These are phyloP conservation scores for Chydorus sphaericus DNA, from an alignment of 2,888 invertebrate species.

Conservation along the genomic window DNA sequence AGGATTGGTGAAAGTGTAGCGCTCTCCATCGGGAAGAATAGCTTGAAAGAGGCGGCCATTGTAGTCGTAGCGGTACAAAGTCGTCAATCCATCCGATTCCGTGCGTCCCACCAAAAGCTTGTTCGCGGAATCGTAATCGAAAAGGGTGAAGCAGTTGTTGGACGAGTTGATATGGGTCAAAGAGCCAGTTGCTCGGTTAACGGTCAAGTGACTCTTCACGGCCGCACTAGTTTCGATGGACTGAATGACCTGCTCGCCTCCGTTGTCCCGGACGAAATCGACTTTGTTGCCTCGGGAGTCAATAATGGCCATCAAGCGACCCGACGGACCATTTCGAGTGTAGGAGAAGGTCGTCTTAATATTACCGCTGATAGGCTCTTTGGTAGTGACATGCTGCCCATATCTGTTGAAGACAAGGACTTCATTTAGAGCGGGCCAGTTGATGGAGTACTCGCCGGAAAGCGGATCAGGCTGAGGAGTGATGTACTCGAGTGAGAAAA, in stretches of 20 bases:
- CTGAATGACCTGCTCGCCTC: constrained; percentile 19
- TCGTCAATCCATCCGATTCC: constrained; percentile 37
- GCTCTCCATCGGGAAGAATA: constrained; percentile 81
- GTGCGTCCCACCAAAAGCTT: constrained; percentile 47
- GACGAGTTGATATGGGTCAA: constrained; percentile 71
- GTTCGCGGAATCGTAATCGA: constrained; percentile 79
- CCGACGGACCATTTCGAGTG: constrained; percentile 43
- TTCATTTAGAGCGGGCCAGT: constrained; percentile 84
- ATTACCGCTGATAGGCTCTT: constrained; percentile 86
- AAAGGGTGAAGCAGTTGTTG: constrained; percentile 71
- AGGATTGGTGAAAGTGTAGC: constrained; percentile 37
- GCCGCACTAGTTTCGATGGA: constrained; percentile 85
- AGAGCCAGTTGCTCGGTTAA: constrained; percentile 73
- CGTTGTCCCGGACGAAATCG: constrained; percentile 28
- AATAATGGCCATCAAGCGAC: constrained; percentile 30
- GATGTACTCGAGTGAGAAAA: constrained; percentile 71
- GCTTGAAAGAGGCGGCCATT: constrained; percentile 73
- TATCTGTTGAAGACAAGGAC: constrained; percentile 85
- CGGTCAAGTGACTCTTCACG: constrained; percentile 78
- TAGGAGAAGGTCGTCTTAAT: constrained; percentile 90
- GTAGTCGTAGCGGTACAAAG: constrained; percentile 80
- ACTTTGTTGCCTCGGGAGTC: constrained; percentile 31
- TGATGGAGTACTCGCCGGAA: constrained; percentile 73
- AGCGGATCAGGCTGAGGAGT: constrained; percentile 73
- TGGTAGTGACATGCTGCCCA: constrained; percentile 90